Evolutionary conservation across 1,140 invertebrate species (phyloP).

Genomic region (Heliconius congener): DNA sequence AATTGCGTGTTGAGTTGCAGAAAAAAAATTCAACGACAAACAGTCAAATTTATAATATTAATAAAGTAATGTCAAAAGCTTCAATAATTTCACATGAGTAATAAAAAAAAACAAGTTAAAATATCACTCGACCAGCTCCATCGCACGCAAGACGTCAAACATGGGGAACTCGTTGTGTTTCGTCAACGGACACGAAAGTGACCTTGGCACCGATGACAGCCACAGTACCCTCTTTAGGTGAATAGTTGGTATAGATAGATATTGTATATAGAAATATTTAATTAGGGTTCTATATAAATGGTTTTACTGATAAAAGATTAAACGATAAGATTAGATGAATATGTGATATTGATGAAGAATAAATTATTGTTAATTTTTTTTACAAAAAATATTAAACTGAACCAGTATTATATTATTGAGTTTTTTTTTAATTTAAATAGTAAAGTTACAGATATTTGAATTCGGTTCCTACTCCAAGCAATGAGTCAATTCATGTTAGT

Average conservation of each 20-base stretch:
- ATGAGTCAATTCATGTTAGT: too few relatives aligned
- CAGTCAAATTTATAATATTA: too few relatives aligned
- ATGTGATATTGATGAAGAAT: too few relatives aligned
- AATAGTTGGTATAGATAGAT: background rate
- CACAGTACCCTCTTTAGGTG: background rate
- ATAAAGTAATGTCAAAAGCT: too few relatives aligned
- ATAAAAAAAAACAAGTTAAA: background rate
- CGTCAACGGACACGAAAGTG: slow-evolving; percentile 46
- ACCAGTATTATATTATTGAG: too few relatives aligned
- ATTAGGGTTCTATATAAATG: background rate
- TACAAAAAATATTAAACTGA: too few relatives aligned
- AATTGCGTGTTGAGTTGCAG: too few relatives aligned
- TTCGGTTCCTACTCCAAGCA: too few relatives aligned
- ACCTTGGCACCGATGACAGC: slow-evolving; percentile 51
- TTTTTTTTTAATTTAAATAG: too few relatives aligned
- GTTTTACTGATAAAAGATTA: background rate
- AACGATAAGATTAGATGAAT: background rate
- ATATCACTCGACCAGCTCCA: slow-evolving; percentile 22
- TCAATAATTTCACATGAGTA: background rate
- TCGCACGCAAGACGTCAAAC: slow-evolving; percentile 37
- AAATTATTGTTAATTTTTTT: too few relatives aligned
- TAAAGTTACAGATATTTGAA: too few relatives aligned
- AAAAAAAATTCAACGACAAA: too few relatives aligned
- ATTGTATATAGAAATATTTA: background rate
- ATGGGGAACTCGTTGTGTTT: slow-evolving; percentile 35